A percentile compares a stretch with the other conserved stretches of the same genome.
Conservation (phyloP, 2,888 invertebrate species). For the Chydorus sphaericus region DNA sequence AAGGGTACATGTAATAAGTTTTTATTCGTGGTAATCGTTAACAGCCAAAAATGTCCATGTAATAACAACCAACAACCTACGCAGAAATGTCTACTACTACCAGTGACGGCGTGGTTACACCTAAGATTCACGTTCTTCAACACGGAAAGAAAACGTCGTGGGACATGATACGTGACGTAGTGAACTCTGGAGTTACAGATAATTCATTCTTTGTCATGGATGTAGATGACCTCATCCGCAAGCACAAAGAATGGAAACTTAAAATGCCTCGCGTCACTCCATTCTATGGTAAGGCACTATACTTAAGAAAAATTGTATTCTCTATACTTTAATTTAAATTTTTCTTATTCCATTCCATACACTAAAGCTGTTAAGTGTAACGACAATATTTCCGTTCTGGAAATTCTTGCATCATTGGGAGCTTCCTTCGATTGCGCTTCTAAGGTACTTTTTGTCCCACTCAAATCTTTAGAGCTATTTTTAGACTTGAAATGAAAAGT, state of each 20-base stretch:
- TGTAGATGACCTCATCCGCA: slow-evolving; percentile 66
- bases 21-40: too few species aligned
- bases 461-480: neutral
- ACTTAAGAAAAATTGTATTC: too few species aligned
- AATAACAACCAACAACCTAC: too few species aligned
- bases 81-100: slow-evolving; percentile 1
- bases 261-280: slow-evolving; percentile 78
- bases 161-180: slow-evolving; percentile 44
- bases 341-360: slow-evolving; percentile 23
- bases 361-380: slow-evolving; percentile 93
- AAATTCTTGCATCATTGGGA: slow-evolving; percentile 73
- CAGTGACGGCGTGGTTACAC: slow-evolving; percentile 23
- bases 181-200: slow-evolving; percentile 50
- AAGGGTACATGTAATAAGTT: too few species aligned
- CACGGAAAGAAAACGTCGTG: slow-evolving; percentile 40
- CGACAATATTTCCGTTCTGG: slow-evolving; percentile 65
- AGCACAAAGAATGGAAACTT: slow-evolving; percentile 66
- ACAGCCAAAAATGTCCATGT: too few species aligned
- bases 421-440: slow-evolving; percentile 95
- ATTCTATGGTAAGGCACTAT: slow-evolving; percentile 56
- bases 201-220: slow-evolving; percentile 85
- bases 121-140: slow-evolving; percentile 45
- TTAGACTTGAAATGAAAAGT: neutral
- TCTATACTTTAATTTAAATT: neutral
- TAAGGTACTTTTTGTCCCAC: too few species aligned